phyloP scores from a whole-genome alignment of 1,140 invertebrate genomes.

The Sarcophaga peregrina region DNA sequence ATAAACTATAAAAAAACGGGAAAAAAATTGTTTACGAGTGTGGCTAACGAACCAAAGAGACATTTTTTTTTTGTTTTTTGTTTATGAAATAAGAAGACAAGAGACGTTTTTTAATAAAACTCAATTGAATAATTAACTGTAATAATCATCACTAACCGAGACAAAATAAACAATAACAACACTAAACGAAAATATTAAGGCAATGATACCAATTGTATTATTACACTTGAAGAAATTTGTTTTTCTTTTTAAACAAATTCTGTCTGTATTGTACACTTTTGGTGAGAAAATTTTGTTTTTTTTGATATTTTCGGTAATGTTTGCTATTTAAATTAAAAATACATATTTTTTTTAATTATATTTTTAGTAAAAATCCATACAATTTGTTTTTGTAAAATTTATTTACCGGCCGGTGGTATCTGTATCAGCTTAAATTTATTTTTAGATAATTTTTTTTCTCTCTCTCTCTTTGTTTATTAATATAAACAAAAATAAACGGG shows the following conservation, averaged over 20 bases:
- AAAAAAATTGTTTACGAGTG: too few species aligned
- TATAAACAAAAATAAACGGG: too few species aligned
- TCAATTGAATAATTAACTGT: conserved; percentile 41
- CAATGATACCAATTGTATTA: background rate
- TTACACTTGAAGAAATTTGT: conserved; percentile 32
- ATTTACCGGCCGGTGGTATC: background rate
- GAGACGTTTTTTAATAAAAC: conserved; percentile 33
- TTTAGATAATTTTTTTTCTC: too few species aligned
- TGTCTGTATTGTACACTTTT: too few species aligned
- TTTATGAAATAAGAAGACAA: background rate
- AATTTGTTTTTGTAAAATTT: background rate
- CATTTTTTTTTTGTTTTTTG: background rate
- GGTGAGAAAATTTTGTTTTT: too few species aligned
- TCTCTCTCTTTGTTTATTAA: too few species aligned
- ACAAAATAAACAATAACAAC: background rate
- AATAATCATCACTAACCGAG: conserved; percentile 11
- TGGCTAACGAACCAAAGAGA: too few species aligned
- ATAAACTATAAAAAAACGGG: too few species aligned
- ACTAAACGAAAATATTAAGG: background rate
- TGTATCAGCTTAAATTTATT: too few species aligned
- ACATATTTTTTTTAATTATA: background rate
- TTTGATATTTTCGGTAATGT: too few species aligned
- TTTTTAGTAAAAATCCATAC: background rate
- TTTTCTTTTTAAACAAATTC: too few species aligned
- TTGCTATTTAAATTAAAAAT: too few species aligned